Percentiles rank a stretch among this genome's conserved stretches.
Evolutionary conservation across 2,888 invertebrate species (phyloP).

Genomic region (Galeopsomyia nigrocyanea): DNA sequence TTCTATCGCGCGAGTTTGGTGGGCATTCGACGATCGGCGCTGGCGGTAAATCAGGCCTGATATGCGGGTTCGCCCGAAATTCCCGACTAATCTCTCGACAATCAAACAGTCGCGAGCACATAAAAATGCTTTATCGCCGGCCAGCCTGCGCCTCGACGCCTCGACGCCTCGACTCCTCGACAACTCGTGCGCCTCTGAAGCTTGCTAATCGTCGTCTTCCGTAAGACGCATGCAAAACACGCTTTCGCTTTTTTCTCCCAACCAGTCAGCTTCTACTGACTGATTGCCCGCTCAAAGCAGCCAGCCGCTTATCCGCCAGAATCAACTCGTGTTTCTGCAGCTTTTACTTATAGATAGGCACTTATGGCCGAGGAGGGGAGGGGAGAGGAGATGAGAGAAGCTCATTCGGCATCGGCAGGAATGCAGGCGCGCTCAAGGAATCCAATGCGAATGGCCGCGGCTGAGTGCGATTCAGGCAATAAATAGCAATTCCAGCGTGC

Average conservation of each 20-base stretch:
- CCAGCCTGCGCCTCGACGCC: constrained; percentile 49
- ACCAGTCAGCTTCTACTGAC: too few relatives aligned
- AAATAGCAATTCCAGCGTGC: constrained; percentile 40
- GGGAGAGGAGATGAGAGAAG: too few relatives aligned
- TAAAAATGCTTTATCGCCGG: constrained; percentile 68
- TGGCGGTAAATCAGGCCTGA: constrained; percentile 67
- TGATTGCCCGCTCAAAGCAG: too few relatives aligned
- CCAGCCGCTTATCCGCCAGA: constrained; percentile 48
- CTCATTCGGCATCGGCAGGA: too few relatives aligned
- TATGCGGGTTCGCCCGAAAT: constrained; percentile 69
- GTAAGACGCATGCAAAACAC: constrained; percentile 54
- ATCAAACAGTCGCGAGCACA: constrained; percentile 65
- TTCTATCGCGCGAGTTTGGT: constrained; percentile 48
- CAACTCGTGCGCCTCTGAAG: not conserved
- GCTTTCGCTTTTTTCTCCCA: constrained; percentile 43
- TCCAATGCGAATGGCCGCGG: constrained; percentile 4
- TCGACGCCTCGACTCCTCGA: constrained; percentile 41
- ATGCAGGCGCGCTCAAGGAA: constrained; percentile 20
- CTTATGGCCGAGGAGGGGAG: too few relatives aligned
- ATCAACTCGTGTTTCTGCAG: constrained; percentile 49
- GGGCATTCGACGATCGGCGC: constrained; percentile 55
- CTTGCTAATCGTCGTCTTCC: constrained; percentile 53
- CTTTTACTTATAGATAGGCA: constrained; percentile 25
- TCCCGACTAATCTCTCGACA: constrained; percentile 68
- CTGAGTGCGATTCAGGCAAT: constrained; percentile 29